Conservation (phyloP, 1,140 invertebrate genomes). For the Anastrepha ludens region DNA sequence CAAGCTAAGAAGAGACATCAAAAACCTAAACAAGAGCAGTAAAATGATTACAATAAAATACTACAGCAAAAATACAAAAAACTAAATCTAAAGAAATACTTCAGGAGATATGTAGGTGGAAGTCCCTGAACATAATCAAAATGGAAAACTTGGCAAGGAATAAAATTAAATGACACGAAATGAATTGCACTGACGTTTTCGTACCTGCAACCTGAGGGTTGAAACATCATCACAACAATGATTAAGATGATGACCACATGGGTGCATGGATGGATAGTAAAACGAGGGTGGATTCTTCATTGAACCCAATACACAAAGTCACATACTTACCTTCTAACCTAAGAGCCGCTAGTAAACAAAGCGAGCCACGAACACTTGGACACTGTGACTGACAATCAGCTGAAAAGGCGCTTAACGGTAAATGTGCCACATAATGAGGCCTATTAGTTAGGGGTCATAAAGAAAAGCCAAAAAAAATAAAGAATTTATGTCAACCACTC, state of each 20-base stretch:
- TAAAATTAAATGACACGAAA: slow-evolving; percentile 44
- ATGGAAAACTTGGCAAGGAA: background rate
- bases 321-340: background rate
- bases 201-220: slow-evolving; percentile 3
- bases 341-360: background rate
- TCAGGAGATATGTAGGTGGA: too few species aligned
- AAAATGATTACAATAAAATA: slow-evolving; percentile 44
- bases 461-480: slow-evolving; percentile 30
- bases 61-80: background rate
- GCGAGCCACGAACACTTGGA: background rate
- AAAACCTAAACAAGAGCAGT: slow-evolving; percentile 3
- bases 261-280: background rate
- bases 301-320: background rate
- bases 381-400: slow-evolving; percentile 5
- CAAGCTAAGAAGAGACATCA: background rate
- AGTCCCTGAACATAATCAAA: background rate
- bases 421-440: slow-evolving; percentile 57
- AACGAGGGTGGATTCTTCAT: background rate
- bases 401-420: slow-evolving; percentile 57
- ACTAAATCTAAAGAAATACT: too few species aligned
- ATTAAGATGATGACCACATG: slow-evolving; percentile 30
- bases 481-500: slow-evolving; percentile 16
- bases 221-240: background rate
- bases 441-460: slow-evolving; percentile 57
- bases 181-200: slow-evolving; percentile 35